Conservation (phyloP, 92 coral and sea anemone genomes). For the Bergia puertoricense region DNA sequence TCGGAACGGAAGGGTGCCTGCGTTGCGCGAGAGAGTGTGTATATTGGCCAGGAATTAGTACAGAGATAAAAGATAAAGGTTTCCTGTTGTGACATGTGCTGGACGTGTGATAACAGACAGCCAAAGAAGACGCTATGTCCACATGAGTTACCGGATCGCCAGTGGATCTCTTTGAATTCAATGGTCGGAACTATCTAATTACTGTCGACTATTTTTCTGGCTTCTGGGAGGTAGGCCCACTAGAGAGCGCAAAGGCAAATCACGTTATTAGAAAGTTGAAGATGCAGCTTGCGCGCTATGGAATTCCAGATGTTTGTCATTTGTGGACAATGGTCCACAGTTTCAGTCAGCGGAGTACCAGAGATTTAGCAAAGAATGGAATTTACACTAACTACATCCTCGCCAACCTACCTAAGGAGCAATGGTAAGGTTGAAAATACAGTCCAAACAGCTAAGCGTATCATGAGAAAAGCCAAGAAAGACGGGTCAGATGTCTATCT, state of each 20-base stretch:
- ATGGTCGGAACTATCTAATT: slow-evolving; percentile 44
- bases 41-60: slow-evolving; percentile 32
- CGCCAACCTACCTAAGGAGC: slow-evolving; percentile 24
- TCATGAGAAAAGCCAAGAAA: slow-evolving; percentile 45
- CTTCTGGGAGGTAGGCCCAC: slow-evolving; percentile 54
- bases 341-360: slow-evolving; percentile 31
- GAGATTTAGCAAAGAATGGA: slow-evolving; percentile 34
- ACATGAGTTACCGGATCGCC: slow-evolving; percentile 21
- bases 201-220: slow-evolving; percentile 53
- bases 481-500: slow-evolving; percentile 36
- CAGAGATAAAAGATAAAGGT: slow-evolving; percentile 41
- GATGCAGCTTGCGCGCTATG: slow-evolving; percentile 48
- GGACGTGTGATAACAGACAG: neutral
- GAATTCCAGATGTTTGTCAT: slow-evolving; percentile 44
- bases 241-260: slow-evolving; percentile 35
- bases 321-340: slow-evolving; percentile 42
- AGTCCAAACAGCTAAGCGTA: slow-evolving; percentile 26
- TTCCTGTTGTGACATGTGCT: slow-evolving; percentile 28
- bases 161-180: slow-evolving; percentile 48
- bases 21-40: slow-evolving; percentile 42
- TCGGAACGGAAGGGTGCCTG: slow-evolving; percentile 53
- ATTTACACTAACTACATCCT: slow-evolving; percentile 25
- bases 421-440: slow-evolving; percentile 36
- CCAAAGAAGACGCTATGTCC: slow-evolving; percentile 12
- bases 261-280: slow-evolving; percentile 37